Base-by-base conservation (phyloP, 2,888 invertebrate genomes). In the Listrodromus nycthemerus region DNA sequence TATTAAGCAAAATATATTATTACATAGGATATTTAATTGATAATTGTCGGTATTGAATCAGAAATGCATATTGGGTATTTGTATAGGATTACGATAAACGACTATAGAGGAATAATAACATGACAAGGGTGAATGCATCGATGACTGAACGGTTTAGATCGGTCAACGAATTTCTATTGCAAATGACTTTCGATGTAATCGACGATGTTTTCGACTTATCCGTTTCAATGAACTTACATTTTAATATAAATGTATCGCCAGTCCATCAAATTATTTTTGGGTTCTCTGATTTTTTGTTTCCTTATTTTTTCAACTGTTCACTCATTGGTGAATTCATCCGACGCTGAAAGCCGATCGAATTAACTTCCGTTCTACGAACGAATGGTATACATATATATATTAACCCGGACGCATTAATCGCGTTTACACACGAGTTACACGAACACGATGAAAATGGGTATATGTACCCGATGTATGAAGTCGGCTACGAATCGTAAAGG, bases 1-100 rank as follows among this genome's bases (percentile, higher is more conserved):
- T 92, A 91, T 91, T 91, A 89, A 91, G 89, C 87, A 85, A 87
- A 90, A 88, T 88, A 87, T 83, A 83, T 80, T 80, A 77, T 80
- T 80, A 80, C 80, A 83, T 83, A 83, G 80, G 77, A 74, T 73
- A 80, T 83, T 75, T 83, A 76, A 86, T 86, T 77, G 82, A 88
- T 87, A 83, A 87, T 86, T 84, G 86, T 83, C 70, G 76, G 85
- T 85, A 85, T 86, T 82, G 79, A 82, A 86, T 80, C 73, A 83
- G 73, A 70, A 78, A 86, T 86, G 83, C 83, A 84, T 86, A 86
- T 84, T 86, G 82, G 85, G 80, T 87, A 87, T 87, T 86, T 86
- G 85, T 86, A 85, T 87, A 86, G 84, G 83, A 86, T 80, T 80
- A 80, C 81, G 67, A 73, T 78, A 66, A 77, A 67, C 45, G 61